Conservation (phyloP, 1,140 invertebrate genomes). For the Sarcophaga peregrina region DNA sequence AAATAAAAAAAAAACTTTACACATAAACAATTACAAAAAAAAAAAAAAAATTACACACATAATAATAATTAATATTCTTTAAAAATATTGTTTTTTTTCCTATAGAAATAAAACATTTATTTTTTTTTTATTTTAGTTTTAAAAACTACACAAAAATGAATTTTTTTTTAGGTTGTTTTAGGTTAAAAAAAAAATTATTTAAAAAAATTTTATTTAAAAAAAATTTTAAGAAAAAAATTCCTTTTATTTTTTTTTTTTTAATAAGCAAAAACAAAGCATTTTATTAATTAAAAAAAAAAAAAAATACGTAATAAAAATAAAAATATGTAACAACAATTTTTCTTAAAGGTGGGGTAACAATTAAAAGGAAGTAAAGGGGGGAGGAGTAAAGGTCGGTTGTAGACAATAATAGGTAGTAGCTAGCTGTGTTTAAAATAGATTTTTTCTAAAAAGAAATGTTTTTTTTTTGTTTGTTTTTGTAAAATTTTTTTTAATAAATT, state of each 20-base stretch:
- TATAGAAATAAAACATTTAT: background rate
- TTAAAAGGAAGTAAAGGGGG: background rate
- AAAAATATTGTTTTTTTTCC: background rate
- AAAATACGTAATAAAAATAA: background rate
- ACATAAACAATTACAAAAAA: background rate
- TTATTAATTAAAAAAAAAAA: background rate
- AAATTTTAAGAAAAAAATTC: background rate
- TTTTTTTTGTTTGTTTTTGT: background rate
- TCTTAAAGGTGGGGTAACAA: slow-evolving; percentile 32
- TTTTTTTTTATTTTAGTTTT: background rate
- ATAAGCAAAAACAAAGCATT: slow-evolving; percentile 25
- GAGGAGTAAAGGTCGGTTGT: background rate
- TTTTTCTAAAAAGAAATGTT: background rate
- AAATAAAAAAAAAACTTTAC: background rate
- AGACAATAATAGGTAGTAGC: background rate
- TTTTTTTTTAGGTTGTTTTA: background rate
- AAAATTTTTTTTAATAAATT: background rate
- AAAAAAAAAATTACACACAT: background rate
- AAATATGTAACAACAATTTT: background rate
- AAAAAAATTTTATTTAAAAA: background rate
- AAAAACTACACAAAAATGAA: background rate
- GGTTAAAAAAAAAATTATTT: background rate
- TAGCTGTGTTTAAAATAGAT: background rate
- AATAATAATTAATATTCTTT: slow-evolving; percentile 14
- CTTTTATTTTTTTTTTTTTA: too few relatives aligned